A percentile compares a stretch with the other conserved stretches of the same genome.
These are phyloP conservation scores for Muschampia plurimacula DNA, from an alignment of 2,888 invertebrate genomes.

Conservation along the genomic window DNA sequence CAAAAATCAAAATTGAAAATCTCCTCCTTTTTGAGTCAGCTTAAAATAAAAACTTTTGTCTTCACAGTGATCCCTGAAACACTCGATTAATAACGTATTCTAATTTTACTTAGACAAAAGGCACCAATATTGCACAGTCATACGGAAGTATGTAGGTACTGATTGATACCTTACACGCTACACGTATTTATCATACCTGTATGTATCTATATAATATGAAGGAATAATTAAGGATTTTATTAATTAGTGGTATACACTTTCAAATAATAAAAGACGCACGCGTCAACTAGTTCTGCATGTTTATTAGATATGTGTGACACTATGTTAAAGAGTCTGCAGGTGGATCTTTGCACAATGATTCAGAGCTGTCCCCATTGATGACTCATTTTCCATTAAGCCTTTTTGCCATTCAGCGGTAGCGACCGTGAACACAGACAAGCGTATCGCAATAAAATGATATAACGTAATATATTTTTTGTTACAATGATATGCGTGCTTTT, in stretches of 20 bases:
- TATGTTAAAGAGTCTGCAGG: slow-evolving; percentile 40
- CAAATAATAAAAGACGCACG: not conserved
- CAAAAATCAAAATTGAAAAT: too few species aligned
- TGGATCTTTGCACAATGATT: slow-evolving; percentile 50
- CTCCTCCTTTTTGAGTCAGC: too few species aligned
- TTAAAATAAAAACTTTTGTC: too few species aligned
- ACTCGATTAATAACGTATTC: too few species aligned
- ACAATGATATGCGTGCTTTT: not conserved
- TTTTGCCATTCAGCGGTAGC: slow-evolving; percentile 11
- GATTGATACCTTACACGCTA: too few species aligned
- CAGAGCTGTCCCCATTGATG: slow-evolving; percentile 47
- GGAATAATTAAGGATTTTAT: not conserved
- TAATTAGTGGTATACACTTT: not conserved
- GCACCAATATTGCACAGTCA: too few species aligned
- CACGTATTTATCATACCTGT: too few species aligned
- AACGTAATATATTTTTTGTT: not conserved
- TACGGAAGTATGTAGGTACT: too few species aligned
- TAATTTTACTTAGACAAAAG: too few species aligned
- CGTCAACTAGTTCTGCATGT: not conserved
- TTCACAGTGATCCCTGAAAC: too few species aligned
- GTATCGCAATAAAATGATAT: not conserved
- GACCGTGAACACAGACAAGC: slow-evolving; percentile 9
- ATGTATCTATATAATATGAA: not conserved
- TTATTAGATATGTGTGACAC: slow-evolving; percentile 13
- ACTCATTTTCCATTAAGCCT: slow-evolving; percentile 41